Base-by-base conservation (phyloP, 2,888 invertebrate species). In the Dicycla oo region DNA sequence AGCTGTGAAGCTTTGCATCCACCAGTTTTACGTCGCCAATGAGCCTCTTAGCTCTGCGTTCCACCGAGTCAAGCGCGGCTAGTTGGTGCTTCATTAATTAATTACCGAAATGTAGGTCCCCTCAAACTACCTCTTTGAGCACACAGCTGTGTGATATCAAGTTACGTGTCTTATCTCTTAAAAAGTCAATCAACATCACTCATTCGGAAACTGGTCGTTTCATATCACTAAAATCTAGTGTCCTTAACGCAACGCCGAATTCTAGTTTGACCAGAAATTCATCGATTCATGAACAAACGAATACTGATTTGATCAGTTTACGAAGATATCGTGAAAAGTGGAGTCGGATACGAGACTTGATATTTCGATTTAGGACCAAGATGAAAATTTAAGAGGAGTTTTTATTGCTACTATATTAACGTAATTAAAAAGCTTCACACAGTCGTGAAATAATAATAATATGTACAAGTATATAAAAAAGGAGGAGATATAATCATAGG, bases 241-340 rank as follows among this genome's bases (percentile, higher is more conserved):
- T 38, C 49, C 43, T 13, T 49, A 38, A 57, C 38, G 78, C 45
- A 34, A 7, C 10, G n/a, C 11, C 13, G 13, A 53, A 58, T 62
- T n/a, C 45, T n/a, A 61, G 38, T 53, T 49, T 56, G 62, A 78
- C 62, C 15, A 53, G 72, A 63, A 49, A 53, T 76, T 68, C 49
- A 13, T 40, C 45, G 62, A 47, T 63, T 53, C 18, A 63, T 63
- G 72, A 51, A 3, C 34, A 57, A 78, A 63, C 51, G 40, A 47
- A 47, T 70, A 51, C n/a, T 47, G 49, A 71, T 40, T 62, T 20
- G 38, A 18, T 10, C 23, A 49, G 49, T 68, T 74, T 49, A 54
- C n/a, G 23, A 18, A 20, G 45, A 51, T 77, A 45, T 56, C 20
- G 11, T 18, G 69, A 15, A 43, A 20, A 23, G 18, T 53, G 30